These are phyloP conservation scores for Microcaecilia unicolor DNA, from an alignment of 2,797 vertebrate genomes.

Conservation along the genomic window DNA sequence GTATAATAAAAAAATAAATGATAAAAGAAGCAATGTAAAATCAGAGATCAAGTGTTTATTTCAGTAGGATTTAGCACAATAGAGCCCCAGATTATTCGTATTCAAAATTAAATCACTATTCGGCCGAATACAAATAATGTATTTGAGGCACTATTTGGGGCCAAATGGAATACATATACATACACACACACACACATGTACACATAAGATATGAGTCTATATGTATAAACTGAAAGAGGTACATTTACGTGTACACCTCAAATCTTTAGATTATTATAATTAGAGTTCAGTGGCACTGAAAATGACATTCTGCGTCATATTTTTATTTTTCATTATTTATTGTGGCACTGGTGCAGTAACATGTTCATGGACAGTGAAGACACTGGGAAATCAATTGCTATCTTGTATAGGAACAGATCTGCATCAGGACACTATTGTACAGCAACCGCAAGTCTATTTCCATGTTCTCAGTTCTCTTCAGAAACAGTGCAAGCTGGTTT, in stretches of 20 bases:
- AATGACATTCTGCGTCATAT: conserved; percentile 36
- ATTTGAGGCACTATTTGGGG: no score
- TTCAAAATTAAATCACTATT: no score
- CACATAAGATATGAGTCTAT: conserved; percentile 41
- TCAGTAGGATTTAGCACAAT: no score
- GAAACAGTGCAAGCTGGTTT: conserved; percentile 17
- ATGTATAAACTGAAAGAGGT: conserved; percentile 54
- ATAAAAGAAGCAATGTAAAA: no score
- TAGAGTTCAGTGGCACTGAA: conserved; percentile 41
- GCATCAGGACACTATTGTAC: conserved; percentile 13
- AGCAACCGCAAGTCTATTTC: conserved; percentile 20
- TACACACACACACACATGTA: conserved; percentile 52
- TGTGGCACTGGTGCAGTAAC: conserved; percentile 14
- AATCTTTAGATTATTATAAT: conserved; percentile 35
- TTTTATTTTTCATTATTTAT: conserved; percentile 13
- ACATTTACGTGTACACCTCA: conserved; percentile 39
- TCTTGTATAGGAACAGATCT: conserved; percentile 10
- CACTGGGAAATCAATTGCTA: conserved; percentile 25
- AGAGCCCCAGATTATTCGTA: no score
- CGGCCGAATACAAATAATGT: no score
- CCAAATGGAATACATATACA: no score
- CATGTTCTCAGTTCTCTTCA: conserved; percentile 24
- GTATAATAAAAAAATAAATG: no score
- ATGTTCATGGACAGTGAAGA: conserved; percentile 29
- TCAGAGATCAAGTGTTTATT: no score